Base-by-base conservation (phyloP, 2,113 vertebrate genomes). In the Erythrocercus mccallii region DNA sequence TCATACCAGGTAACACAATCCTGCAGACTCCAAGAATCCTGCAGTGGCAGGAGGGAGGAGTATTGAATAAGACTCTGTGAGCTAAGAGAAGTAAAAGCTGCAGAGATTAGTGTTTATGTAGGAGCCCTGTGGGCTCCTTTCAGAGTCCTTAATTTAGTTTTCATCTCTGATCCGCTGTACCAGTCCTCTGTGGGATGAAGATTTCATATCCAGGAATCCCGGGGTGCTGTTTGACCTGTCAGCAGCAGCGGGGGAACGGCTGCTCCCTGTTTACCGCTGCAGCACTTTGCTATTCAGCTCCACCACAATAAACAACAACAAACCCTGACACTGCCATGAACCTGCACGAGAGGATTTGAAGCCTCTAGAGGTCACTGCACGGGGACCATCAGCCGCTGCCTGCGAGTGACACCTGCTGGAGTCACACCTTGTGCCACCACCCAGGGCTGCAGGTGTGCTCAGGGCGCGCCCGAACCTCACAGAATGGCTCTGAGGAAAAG, bases 391-490 rank as follows among this genome's bases (percentile, higher is more conserved):
- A 23, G 45, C 92, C 70, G 77, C 94, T 96, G 57, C 81, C n/a
- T 72, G 89, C 91, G 68, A 28, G 92, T 97, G 97, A 96, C 97
- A 95, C 74, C 97, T 97, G 86, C 96, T 86, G 97, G 96, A 64
- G 15, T 57, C 57, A n/a, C 76, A 40, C 28, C 42, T 64, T 38
- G 9, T n/a, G 58, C 79, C 83, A 53, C n/a, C 79, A 19, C 19
- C 48, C 62, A 3, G 54, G n/a, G 62, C 70, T 54, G 71, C 62
- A 69, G 87, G 54, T 68, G 30, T 10, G 79, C 62, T 31, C 58
- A 9, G 45, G 25, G 16, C 13, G 70, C 9, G 12, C 15, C 23
- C n/a, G 45, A 60, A 18, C 4, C 12, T 37, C 40, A 12, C 37
- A 20, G 30, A 21, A 84, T 71, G 58, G 28, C 18, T 21, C 21